Conservation (phyloP, 1,140 invertebrate species). For the Patella vulgata region DNA sequence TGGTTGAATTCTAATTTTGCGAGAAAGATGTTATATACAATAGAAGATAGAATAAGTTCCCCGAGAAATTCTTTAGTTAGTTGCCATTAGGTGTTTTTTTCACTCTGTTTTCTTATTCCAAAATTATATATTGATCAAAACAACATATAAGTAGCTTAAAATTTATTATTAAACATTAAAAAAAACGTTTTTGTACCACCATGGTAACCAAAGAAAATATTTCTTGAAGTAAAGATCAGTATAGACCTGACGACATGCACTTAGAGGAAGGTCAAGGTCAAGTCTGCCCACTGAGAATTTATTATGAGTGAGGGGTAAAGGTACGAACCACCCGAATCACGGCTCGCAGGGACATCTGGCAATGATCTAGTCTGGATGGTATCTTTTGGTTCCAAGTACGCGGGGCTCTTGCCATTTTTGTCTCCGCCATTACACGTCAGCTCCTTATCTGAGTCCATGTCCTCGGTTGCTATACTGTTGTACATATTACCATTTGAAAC, state of each 20-base stretch:
- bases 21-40: no score
- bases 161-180: no score
- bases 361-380: conserved; percentile 55
- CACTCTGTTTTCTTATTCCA: no score
- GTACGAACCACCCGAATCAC: conserved; percentile 35
- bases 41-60: no score
- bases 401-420: conserved; percentile 52
- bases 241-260: conserved; percentile 1
- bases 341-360: conserved; percentile 51
- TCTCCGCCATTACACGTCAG: conserved; percentile 27
- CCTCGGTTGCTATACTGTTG: conserved; percentile 70
- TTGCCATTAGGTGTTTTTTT: no score
- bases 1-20: no score
- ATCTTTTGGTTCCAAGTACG: conserved; percentile 75
- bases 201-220: no score
- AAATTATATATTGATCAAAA: no score
- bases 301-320: conserved; percentile 9
- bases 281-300: background rate
- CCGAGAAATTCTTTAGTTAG: no score
- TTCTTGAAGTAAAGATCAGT: no score
- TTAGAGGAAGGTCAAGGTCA: conserved; percentile 5
- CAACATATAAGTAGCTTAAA: no score
- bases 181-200: no score
- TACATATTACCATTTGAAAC: conserved; percentile 70
- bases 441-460: conserved; percentile 64